Conservation (phyloP, 2,888 invertebrate genomes). For the Mechanitis messenoides region DNA sequence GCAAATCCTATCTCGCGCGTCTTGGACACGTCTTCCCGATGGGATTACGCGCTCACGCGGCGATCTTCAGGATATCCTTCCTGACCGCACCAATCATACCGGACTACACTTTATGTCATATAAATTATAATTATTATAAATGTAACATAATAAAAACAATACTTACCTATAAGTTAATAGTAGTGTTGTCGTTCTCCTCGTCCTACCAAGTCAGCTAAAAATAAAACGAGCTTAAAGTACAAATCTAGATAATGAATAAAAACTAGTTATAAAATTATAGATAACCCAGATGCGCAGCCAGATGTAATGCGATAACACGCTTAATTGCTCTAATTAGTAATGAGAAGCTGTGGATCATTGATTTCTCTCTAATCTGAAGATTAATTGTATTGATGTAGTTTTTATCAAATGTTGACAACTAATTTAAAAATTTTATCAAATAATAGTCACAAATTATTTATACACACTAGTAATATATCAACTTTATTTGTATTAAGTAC, state of each 20-base stretch:
- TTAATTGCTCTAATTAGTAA: constrained; percentile 37
- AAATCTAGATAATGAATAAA: no score
- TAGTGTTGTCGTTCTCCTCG: no score
- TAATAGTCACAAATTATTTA: no score
- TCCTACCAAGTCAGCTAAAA: no score
- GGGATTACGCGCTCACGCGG: constrained; percentile 54
- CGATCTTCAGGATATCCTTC: constrained; percentile 46
- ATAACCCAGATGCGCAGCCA: constrained; percentile 34
- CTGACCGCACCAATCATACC: constrained; percentile 51
- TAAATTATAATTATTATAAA: neutral
- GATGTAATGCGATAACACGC: constrained; percentile 39
- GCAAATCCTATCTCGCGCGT: constrained; percentile 56
- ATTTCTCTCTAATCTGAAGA: neutral
- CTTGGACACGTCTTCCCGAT: constrained; percentile 58
- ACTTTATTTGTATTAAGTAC: no score
- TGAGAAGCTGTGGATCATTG: constrained; percentile 24
- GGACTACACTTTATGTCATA: constrained; percentile 32
- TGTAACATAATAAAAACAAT: neutral
- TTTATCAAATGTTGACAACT: no score
- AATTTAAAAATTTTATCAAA: no score
- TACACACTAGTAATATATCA: no score
- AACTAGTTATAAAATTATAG: constrained; percentile 14
- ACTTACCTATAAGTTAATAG: no score
- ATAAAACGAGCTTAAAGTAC: no score
- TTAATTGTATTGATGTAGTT: no score